A percentile compares a stretch with the other conserved stretches of the same genome.
Evolutionary conservation across 2,113 vertebrate genomes (phyloP).

Genomic region (Stomatorhinus ivindoensis): DNA sequence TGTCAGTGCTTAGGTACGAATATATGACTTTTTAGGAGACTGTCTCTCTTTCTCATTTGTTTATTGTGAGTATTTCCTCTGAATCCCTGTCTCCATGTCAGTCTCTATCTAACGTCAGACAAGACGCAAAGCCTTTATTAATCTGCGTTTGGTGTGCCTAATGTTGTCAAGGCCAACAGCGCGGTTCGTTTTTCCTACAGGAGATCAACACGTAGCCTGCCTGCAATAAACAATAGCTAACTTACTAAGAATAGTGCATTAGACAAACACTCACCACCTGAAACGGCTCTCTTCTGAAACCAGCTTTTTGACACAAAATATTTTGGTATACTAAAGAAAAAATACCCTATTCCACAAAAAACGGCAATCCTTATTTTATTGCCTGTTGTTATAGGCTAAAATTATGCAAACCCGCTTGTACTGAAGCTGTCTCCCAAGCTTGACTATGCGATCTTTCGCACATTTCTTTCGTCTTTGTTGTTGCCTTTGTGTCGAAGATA

Average conservation of each 20-base stretch:
- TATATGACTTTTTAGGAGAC: not conserved
- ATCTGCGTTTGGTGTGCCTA: not conserved
- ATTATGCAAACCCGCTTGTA: not conserved
- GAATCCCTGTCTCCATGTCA: not conserved
- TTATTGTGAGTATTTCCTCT: not conserved
- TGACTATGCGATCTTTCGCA: slow-evolving; percentile 29
- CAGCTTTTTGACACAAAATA: slow-evolving; percentile 32
- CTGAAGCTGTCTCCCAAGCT: not conserved
- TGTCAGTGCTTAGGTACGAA: not conserved
- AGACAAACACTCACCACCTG: slow-evolving; percentile 55
- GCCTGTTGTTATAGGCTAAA: not conserved
- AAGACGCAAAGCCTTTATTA: not conserved
- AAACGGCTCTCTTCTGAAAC: slow-evolving; percentile 39
- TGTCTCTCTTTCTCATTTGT: not conserved
- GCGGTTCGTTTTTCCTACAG: not conserved
- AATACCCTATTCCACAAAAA: slow-evolving; percentile 2
- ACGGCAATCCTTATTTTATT: not conserved
- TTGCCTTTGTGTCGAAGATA: slow-evolving; percentile 60
- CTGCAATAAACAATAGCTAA: not conserved
- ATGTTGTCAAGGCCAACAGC: slow-evolving; percentile 1
- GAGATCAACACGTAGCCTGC: slow-evolving; percentile 7
- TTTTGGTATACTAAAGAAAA: slow-evolving; percentile 26
- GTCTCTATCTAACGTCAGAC: not conserved
- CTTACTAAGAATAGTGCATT: not conserved
- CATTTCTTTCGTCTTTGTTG: slow-evolving; percentile 58